A percentile compares a stretch with the other conserved stretches of the same genome.
phyloP scores from a whole-genome alignment of 2,888 invertebrate species.

The Crossocerus cetratus region DNA sequence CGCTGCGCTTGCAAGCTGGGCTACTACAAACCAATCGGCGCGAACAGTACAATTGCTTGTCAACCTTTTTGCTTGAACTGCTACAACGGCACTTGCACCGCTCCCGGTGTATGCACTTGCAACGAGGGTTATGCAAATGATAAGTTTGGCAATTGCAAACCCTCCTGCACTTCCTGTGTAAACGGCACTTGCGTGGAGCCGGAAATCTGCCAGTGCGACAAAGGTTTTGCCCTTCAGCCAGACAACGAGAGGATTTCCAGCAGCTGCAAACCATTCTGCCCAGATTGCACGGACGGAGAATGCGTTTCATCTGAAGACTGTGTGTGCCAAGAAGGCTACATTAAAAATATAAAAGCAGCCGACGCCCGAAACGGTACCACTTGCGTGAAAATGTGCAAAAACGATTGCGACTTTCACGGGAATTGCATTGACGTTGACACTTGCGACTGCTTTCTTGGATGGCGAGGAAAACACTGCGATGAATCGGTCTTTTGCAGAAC shows the following conservation, averaged over 20 bases:
- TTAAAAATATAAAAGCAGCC: constrained; percentile 25
- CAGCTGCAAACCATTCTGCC: constrained; percentile 47
- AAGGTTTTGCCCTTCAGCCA: constrained; percentile 14
- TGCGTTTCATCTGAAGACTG: constrained; percentile 76
- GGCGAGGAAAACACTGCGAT: constrained; percentile 61
- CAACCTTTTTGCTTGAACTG: constrained; percentile 52
- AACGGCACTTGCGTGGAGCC: constrained; percentile 49
- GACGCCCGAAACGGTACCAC: neutral
- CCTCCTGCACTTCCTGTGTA: constrained; percentile 66
- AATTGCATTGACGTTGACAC: constrained; percentile 57
- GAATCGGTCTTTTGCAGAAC: constrained; percentile 46
- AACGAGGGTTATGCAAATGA: constrained; percentile 31
- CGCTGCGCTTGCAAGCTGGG: constrained; percentile 65
- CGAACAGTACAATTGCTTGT: neutral
- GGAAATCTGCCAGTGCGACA: constrained; percentile 38
- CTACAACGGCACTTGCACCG: constrained; percentile 70
- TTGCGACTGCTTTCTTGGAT: constrained; percentile 69
- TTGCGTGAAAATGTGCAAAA: constrained; percentile 71
- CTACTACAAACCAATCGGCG: constrained; percentile 55
- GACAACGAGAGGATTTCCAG: neutral
- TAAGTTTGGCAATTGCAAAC: constrained; percentile 51
- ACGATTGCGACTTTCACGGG: constrained; percentile 47
- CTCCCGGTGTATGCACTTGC: constrained; percentile 35
- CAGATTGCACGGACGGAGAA: constrained; percentile 76
- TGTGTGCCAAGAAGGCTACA: constrained; percentile 75